These are phyloP conservation scores for Sinocyclocheilus grahami DNA, from an alignment of 2,113 vertebrate genomes.

Conservation along the genomic window DNA sequence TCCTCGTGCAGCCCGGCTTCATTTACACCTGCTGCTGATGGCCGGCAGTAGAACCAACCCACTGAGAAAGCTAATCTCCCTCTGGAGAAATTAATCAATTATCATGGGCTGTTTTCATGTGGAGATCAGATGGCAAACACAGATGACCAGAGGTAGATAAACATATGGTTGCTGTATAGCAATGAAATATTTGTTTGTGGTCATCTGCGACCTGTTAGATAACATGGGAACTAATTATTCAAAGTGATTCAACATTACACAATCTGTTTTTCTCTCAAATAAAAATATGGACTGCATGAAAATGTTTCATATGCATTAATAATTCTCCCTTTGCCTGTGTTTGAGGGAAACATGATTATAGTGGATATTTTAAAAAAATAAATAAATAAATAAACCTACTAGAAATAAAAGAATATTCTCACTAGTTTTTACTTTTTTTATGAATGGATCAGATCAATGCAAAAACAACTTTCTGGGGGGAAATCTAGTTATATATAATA, in stretches of 20 bases:
- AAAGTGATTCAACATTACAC: background rate
- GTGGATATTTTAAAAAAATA: background rate
- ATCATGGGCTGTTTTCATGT: constrained; percentile 28
- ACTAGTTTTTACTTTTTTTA: too few relatives aligned
- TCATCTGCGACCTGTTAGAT: background rate
- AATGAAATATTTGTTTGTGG: background rate
- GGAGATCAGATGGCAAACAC: constrained; percentile 37
- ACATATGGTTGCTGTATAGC: background rate
- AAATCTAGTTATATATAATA: too few relatives aligned
- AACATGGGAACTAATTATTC: constrained; percentile 6
- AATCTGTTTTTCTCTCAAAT: constrained; percentile 1
- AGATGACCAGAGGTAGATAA: constrained; percentile 30
- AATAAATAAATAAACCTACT: too few relatives aligned
- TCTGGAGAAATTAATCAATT: too few relatives aligned
- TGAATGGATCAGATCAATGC: too few relatives aligned
- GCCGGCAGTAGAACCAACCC: too few relatives aligned
- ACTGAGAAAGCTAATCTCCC: too few relatives aligned
- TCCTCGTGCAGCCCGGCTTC: constrained; percentile 13
- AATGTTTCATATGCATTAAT: background rate
- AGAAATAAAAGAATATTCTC: too few relatives aligned
- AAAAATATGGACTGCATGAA: background rate
- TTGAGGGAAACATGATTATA: background rate
- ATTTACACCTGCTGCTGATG: constrained; percentile 57
- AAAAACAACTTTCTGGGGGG: too few relatives aligned
- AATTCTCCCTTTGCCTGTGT: background rate